phyloP scores from a whole-genome alignment of 2,113 vertebrate species.

The Turdus rufiventris region DNA sequence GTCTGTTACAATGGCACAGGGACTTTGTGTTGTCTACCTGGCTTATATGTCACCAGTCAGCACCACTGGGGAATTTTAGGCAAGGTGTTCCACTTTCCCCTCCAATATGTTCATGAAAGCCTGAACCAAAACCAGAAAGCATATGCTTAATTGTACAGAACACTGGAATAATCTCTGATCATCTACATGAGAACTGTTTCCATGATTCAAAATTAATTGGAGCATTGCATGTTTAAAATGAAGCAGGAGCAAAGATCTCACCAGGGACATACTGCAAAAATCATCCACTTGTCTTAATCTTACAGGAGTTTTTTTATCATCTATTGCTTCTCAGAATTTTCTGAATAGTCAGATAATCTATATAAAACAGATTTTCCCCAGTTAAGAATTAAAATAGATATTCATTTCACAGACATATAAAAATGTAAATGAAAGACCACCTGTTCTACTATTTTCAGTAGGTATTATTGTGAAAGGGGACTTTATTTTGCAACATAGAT shows the following conservation, averaged over 20 bases:
- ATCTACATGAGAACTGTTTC: not conserved
- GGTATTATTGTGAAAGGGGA: not conserved
- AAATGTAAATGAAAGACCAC: not conserved
- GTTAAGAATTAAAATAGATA: not conserved
- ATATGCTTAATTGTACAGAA: not conserved
- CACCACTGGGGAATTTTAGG: not conserved
- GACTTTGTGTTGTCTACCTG: not conserved
- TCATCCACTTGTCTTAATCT: not conserved
- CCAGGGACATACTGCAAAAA: not conserved
- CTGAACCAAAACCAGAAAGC: not conserved
- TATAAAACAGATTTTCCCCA: not conserved
- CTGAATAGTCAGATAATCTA: not conserved
- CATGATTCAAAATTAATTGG: not conserved
- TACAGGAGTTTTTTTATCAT: not conserved
- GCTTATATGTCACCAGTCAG: not conserved
- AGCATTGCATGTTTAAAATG: not conserved
- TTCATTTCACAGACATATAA: not conserved
- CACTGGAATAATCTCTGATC: not conserved
- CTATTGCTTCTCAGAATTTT: not conserved
- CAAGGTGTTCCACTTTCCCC: not conserved
- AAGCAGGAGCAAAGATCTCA: not conserved
- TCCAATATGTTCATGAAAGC: not conserved
- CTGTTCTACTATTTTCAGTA: not conserved
- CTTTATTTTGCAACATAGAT: not conserved
- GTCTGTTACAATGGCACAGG: not conserved